Conservation (phyloP, 2,113 vertebrate genomes). For the Callithrix jacchus region DNA sequence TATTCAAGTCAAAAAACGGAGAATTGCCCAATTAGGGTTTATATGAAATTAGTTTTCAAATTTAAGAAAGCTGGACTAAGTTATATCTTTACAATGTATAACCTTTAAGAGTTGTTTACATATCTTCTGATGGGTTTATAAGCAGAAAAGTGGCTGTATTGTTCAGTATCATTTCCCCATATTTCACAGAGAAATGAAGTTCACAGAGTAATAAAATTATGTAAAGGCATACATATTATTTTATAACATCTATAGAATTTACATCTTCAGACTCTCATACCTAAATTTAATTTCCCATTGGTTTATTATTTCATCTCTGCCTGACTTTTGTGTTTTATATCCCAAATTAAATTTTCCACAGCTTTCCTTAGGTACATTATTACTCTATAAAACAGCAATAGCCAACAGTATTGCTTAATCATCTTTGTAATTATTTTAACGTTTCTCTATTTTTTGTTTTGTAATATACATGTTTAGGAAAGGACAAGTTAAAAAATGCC, state of each 20-base stretch:
- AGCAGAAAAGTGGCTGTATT: not conserved
- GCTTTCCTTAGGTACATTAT: slow-evolving; percentile 63
- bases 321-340: slow-evolving; percentile 52
- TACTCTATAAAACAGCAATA: slow-evolving; percentile 9
- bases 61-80: not conserved
- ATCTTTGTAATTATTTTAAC: slow-evolving; percentile 59
- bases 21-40: not conserved
- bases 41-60: not conserved
- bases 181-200: slow-evolving; percentile 49
- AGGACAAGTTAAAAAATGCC: slow-evolving; percentile 43
- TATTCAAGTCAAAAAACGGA: slow-evolving; percentile 30
- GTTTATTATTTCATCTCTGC: slow-evolving; percentile 58
- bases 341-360: slow-evolving; percentile 62
- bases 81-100: slow-evolving; percentile 13
- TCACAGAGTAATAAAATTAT: slow-evolving; percentile 56
- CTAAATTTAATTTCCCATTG: slow-evolving; percentile 47
- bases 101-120: not conserved
- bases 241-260: slow-evolving; percentile 69
- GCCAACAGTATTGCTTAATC: slow-evolving; percentile 41
- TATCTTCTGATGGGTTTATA: slow-evolving; percentile 17
- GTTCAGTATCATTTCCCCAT: not conserved
- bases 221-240: slow-evolving; percentile 45
- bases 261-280: slow-evolving; percentile 58
- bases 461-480: slow-evolving; percentile 32
- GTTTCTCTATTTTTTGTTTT: slow-evolving; percentile 39